Base-by-base conservation (phyloP, 1,140 invertebrate genomes). In the Drosophila lowei region DNA sequence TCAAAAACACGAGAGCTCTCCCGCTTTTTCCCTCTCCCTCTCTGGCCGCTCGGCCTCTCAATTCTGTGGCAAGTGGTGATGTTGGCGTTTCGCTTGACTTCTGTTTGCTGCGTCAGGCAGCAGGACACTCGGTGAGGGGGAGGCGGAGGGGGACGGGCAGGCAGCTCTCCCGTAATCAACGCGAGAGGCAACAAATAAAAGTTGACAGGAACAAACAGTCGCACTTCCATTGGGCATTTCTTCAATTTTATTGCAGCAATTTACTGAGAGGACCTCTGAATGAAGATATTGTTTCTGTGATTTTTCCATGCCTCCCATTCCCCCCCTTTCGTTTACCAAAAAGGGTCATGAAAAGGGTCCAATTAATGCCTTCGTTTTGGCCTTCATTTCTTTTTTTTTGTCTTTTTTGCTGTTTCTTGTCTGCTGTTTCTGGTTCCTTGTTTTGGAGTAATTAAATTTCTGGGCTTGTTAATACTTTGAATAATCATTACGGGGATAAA, bases 21-120 rank as follows among this genome's bases (percentile, higher is more conserved):
- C n/a, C 30, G 25, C 23, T 25, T 34, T 13, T n/a, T 25, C 49
- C 38, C 49, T 18, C 34, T 15, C 9, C 23, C 15, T 23, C 28
- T 18, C 13, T 18, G 21, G 5, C n/a, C 8, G 28, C 8, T 25
- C 3, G 11, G 13, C 13, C 3, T 6, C 56, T 28, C 23, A 52
- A n/a, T 52, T 42, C 50, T 58, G 77, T 59, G 67, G 68, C 73
- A 81, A 83, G 73, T 81, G 79, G 77, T 81, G 72, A 67, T 68
- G 65, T 53, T 67, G 78, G 75, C 67, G 73, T 81, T 81, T 72
- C 78, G 73, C 68, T 81, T 81, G 79, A 83, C 79, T 81, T 83
- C 65, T 50, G 53, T 56, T 67, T 67, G 46, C 58, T 63, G 68
- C 38, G 60, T 23, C 30, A 11, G 9, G 23, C 23, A 0, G 23